Evolutionary conservation across 2,113 vertebrate genomes (phyloP), one percentile per base, ranked within the genome.

Genomic region (Thinocorus orbignyianus): DNA sequence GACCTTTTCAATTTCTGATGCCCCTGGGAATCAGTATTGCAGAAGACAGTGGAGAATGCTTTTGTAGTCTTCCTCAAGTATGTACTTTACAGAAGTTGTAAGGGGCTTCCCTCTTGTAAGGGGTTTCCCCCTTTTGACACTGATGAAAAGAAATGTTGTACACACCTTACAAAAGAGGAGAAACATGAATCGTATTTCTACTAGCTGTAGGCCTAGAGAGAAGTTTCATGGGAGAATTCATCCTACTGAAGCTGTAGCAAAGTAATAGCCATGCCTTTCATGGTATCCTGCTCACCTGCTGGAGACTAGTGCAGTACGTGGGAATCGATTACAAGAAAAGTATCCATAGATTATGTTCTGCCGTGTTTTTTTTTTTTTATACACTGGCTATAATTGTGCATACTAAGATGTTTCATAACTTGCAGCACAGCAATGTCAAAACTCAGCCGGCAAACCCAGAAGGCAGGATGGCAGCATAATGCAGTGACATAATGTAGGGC

Each of bases 401-500:
- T 70, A 37, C n/a, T 62, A 9, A 52, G 23, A 25, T 49, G 35
- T 70, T 64, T 92, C 41, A 7, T 57, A 83, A 77, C 26, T 73
- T 0, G 0, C 35, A 79, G 71, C 35, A 39, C 52, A 64, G 60
- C 17, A 17, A 13, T 77, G 46, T 11, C 0, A 0, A 37, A 70
- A 55, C 57, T 81, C 17, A 33, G 23, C 33, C 66, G 51, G 79
- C 76, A 79, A 82, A 60, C 13, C 24, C 24, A 25, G 76, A 78
- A 77, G 24, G 52, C 51, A 70, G n/a, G 72, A 81, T 51, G 24
- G 31, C 68, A 82, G 22, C 33, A 41, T 11, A 77, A 17, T 57
- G 14, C 35, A 24, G 4, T 41, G 33, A 77, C 65, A 31, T 57
- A 49, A 46, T 19, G 39, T 31, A 72, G 71, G 46, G 41, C 13